Conservation (phyloP, 2,888 invertebrate species). For the Harpalus rubripes region DNA sequence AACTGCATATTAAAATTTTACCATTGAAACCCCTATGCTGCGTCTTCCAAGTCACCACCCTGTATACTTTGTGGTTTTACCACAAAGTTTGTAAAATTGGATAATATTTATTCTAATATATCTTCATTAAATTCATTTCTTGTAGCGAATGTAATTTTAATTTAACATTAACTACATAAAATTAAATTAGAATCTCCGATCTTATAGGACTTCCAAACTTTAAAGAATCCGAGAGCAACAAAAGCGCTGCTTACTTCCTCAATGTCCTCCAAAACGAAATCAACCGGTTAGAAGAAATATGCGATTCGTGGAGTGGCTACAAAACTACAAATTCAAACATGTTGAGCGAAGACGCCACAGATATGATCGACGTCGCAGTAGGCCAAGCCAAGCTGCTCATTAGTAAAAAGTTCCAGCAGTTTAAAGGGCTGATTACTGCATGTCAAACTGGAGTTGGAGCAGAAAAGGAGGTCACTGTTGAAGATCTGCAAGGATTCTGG, state of each 20-base stretch:
- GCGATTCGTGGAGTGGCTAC: conserved; percentile 80
- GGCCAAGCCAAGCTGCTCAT: conserved; percentile 89
- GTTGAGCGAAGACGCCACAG: conserved; percentile 79
- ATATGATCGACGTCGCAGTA: conserved; percentile 84
- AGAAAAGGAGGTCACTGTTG: conserved; percentile 80
- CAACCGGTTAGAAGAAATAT: conserved; percentile 78
- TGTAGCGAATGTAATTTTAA: no score
- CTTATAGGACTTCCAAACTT: neutral
- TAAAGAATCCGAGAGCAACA: neutral
- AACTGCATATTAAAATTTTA: no score
- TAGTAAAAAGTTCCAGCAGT: conserved; percentile 88
- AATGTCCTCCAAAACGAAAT: conserved; percentile 79
- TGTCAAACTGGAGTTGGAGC: conserved; percentile 77
- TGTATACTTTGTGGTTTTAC: no score
- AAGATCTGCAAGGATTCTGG: conserved; percentile 93
- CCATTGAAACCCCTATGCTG: no score
- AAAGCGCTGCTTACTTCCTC: conserved; percentile 76
- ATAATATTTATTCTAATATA: no score
- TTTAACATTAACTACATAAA: no score
- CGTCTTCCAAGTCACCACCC: no score
- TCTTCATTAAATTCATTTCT: no score
- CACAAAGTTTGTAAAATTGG: no score
- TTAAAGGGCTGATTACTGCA: conserved; percentile 77
- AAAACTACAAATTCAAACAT: conserved; percentile 74
- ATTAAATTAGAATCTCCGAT: neutral